Evolutionary conservation across 2,113 vertebrate genomes (phyloP), one percentile per base, ranked within the genome.

Genomic region (Herpailurus yagouaroundi): DNA sequence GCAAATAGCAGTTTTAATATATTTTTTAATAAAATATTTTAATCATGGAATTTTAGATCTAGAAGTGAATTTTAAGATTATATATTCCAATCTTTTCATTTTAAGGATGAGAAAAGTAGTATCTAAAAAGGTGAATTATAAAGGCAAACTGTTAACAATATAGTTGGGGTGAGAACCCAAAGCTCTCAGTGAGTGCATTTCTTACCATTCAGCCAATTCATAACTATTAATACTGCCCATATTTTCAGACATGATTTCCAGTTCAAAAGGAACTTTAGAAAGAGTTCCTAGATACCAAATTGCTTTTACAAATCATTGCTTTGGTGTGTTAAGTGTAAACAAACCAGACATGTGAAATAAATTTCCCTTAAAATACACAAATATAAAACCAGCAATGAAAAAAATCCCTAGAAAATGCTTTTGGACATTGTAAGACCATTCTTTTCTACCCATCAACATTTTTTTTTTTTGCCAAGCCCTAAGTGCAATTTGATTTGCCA

Each of bases 401-500:
- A 95, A 76, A 93, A 79, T 77, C 25, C 66, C 81, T 89, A 91
- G 96, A 97, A 97, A 97, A 93, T 74, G 18, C 10, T 86, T 93
- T 97, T 89, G 82, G 76, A 85, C 23, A 85, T 64, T 45, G 69
- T 7, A 95, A 68, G 15, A 69, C 55, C 52, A 96, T 83, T 95
- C 79, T 52, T 63, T 95, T 41, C 66, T 11, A 77, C 73, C 21
- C 55, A 66, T 96, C 92, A 82, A 90, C 18, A 94, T 87, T 1
- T 76, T 41, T 87, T 88, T 60, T 64, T 52, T 97, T 90, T 94
- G 96, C 82, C 97, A 98, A 97, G 91, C 74, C 94, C 89, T 82
- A 96, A 95, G 36, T 94, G 69, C 83, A 95, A 94, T 86, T 93
- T 97, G 73, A 95, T 94, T 98, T 97, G 86, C 89, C 95, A 94